Base-by-base conservation (phyloP, 2,113 vertebrate genomes). In the Willisornis vidua region DNA sequence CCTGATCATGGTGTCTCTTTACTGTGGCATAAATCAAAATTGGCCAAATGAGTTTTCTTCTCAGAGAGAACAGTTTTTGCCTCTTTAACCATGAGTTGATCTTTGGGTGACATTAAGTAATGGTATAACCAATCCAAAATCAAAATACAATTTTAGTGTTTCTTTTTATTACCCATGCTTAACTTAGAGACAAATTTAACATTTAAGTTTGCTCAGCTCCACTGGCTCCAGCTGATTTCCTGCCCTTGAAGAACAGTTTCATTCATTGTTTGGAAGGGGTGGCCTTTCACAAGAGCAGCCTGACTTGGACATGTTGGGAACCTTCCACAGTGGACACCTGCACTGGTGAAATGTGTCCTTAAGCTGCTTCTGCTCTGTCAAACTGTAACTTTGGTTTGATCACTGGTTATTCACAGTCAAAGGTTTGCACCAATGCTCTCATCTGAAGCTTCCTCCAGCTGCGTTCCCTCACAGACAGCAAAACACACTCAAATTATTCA, bases 11-110 rank as follows among this genome's bases (percentile, higher is more conserved):
- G 51, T 75, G 48, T 43, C 74, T 91, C 61, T 91, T 74, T 65
- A 88, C 10, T 49, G 26, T 23, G 7, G 43, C 66, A 91, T 94
- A 90, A 93, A 95, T 91, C 85, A 91, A 74, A 85, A 67, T 87
- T 37, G 86, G 79, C 59, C 74, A 48, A 67, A 91, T 48, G 7
- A 88, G 33, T 51, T 95, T 91, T 93, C 63, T 77, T 90, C 58
- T 79, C 67, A 70, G 81, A 72, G 33, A 68, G 91, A 89, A 78
- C 39, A 71, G 39, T 25, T 83, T 59, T 83, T 77, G 33, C 35
- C 20, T 24, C 48, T 90, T 87, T 77, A 90, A 93, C 37, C 2
- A 0, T 8, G 18, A 87, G n/a, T 23, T 57, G 59, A 48, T 91
- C 63, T 80, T 59, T 25, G 41, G 33, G 51, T 51, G 23, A 80